Percentiles rank a stretch among this genome's conserved stretches.
These are phyloP conservation scores for Marisa cornuarietis DNA, from an alignment of 1,140 invertebrate genomes.

Conservation along the genomic window DNA sequence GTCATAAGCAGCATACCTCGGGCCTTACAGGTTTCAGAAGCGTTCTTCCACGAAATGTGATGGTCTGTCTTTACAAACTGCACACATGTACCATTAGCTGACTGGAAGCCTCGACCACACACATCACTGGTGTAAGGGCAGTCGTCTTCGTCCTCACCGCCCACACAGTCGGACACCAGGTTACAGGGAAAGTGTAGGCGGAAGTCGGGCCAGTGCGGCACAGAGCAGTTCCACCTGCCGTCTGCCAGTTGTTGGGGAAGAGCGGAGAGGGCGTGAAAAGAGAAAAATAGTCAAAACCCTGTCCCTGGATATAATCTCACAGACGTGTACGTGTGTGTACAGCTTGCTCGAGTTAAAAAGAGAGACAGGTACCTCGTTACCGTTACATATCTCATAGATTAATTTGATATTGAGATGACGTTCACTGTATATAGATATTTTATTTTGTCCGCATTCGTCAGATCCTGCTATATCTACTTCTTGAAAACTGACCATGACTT, in stretches of 20 bases:
- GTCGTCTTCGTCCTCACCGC: not conserved
- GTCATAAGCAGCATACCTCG: too few species aligned
- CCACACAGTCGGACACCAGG: constrained; percentile 5
- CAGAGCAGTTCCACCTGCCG: constrained; percentile 11
- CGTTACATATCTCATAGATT: too few species aligned
- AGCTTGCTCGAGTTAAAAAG: not conserved
- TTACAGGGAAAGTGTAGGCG: constrained; percentile 5
- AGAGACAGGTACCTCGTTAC: too few species aligned
- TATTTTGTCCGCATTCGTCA: too few species aligned
- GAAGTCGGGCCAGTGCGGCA: constrained; percentile 2
- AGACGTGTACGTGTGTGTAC: not conserved
- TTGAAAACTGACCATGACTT: too few species aligned
- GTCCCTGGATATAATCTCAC: not conserved
- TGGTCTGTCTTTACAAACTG: too few species aligned
- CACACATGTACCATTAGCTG: not conserved
- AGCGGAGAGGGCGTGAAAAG: not conserved
- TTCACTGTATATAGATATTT: too few species aligned
- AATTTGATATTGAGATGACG: too few species aligned
- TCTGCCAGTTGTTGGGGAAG: not conserved
- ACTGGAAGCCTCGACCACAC: not conserved
- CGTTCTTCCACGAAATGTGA: too few species aligned
- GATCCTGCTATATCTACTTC: too few species aligned
- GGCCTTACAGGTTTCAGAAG: too few species aligned
- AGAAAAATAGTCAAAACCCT: constrained; percentile 3
- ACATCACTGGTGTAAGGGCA: not conserved